These are phyloP conservation scores for Drosophila yooni DNA, from an alignment of 2,888 invertebrate species.

Conservation along the genomic window DNA sequence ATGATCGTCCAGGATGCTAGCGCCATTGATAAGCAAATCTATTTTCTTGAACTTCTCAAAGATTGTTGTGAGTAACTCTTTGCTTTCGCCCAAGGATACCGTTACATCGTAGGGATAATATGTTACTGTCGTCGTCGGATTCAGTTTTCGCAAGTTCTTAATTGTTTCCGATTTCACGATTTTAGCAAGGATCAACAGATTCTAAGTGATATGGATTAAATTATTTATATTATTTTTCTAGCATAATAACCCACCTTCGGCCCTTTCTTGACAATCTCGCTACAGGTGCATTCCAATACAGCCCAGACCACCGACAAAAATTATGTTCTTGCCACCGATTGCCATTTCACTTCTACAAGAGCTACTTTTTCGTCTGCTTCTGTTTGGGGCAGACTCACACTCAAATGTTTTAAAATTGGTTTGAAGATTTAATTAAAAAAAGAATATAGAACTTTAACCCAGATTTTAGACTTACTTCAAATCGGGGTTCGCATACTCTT, in stretches of 20 bases:
- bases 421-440: neutral
- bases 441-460: neutral
- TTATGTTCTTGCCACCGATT: slow-evolving; percentile 68
- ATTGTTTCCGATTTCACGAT: slow-evolving; percentile 57
- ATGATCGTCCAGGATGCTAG: slow-evolving; percentile 72
- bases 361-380: neutral
- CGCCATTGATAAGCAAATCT: slow-evolving; percentile 77
- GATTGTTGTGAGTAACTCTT: slow-evolving; percentile 63
- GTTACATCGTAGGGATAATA: slow-evolving; percentile 73
- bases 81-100: slow-evolving; percentile 59
- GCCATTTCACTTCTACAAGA: slow-evolving; percentile 19
- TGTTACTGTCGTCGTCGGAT: slow-evolving; percentile 55
- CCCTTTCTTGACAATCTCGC: slow-evolving; percentile 51
- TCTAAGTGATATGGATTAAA: slow-evolving; percentile 48
- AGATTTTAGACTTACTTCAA: neutral
- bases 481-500: too few relatives aligned
- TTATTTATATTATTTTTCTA: neutral
- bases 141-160: slow-evolving; percentile 8
- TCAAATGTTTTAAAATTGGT: neutral
- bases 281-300: slow-evolving; percentile 78
- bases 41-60: slow-evolving; percentile 60
- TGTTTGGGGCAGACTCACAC: neutral
- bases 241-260: slow-evolving; percentile 44
- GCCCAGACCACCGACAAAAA: slow-evolving; percentile 76
- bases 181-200: slow-evolving; percentile 73